Evolutionary conservation across 2,888 invertebrate species (phyloP).

Genomic region (Hartigia nigra): DNA sequence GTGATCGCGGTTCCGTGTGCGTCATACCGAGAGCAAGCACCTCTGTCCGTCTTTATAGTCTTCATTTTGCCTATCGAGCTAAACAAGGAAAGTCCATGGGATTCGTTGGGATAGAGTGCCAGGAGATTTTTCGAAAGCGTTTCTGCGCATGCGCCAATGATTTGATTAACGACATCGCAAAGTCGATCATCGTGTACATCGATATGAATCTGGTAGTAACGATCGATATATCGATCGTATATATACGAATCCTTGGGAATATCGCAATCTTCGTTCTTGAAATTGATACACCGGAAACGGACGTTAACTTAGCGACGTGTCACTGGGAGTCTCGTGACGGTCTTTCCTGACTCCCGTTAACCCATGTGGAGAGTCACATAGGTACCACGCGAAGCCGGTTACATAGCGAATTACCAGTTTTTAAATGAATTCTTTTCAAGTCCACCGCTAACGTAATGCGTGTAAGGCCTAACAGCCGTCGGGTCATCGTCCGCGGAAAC

Average conservation of each 20-base stretch:
- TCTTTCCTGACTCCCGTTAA: background rate
- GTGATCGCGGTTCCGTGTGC: constrained; percentile 22
- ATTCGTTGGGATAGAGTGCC: background rate
- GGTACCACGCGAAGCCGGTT: background rate
- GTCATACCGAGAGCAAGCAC: constrained; percentile 25
- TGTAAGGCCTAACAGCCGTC: constrained; percentile 7
- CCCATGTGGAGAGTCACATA: background rate
- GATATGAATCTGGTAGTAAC: too few relatives aligned
- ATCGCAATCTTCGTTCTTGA: background rate
- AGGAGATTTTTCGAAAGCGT: background rate
- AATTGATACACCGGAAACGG: background rate
- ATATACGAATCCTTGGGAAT: background rate
- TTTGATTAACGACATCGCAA: background rate
- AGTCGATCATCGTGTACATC: background rate
- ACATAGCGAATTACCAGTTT: constrained; percentile 31
- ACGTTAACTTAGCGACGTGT: background rate
- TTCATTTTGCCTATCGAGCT: background rate
- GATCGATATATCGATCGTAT: background rate
- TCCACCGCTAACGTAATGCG: constrained; percentile 1
- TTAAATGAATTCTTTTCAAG: constrained; percentile 23
- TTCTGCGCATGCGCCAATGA: background rate
- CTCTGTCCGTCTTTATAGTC: background rate
- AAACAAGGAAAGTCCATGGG: background rate
- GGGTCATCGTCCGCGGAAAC: constrained; percentile 53
- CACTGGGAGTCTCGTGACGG: background rate